A percentile compares a stretch with the other conserved stretches of the same genome.
Evolutionary conservation across 2,113 vertebrate species (phyloP).

Genomic region (Mus pahari): DNA sequence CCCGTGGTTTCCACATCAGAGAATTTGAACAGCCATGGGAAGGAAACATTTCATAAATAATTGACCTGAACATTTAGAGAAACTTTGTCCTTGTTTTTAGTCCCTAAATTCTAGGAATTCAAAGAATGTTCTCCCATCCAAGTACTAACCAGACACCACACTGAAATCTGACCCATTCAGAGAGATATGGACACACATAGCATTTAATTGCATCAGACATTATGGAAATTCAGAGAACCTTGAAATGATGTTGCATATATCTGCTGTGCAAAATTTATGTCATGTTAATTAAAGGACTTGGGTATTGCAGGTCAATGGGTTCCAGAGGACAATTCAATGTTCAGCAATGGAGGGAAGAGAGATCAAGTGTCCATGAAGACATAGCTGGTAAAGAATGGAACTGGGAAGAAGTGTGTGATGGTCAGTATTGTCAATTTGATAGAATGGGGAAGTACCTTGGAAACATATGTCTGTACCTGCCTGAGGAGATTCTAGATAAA

Average conservation of each 20-base stretch:
- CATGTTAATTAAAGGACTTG: background rate
- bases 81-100: background rate
- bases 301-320: background rate
- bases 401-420: background rate
- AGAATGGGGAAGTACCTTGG: background rate
- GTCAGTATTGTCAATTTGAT: background rate
- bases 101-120: background rate
- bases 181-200: background rate
- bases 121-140: background rate
- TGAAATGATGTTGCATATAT: background rate
- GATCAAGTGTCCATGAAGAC: background rate
- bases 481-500: background rate
- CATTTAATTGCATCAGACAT: background rate
- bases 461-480: too few relatives aligned
- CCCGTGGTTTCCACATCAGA: background rate
- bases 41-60: background rate
- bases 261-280: background rate
- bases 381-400: background rate
- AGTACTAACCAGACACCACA: background rate
- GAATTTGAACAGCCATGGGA: background rate
- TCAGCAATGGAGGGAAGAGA: background rate
- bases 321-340: background rate
- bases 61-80: background rate
- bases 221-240: background rate
- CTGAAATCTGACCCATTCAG: background rate